Base-by-base conservation (phyloP, 1,140 invertebrate genomes). In the Drosophila erecta region DNA sequence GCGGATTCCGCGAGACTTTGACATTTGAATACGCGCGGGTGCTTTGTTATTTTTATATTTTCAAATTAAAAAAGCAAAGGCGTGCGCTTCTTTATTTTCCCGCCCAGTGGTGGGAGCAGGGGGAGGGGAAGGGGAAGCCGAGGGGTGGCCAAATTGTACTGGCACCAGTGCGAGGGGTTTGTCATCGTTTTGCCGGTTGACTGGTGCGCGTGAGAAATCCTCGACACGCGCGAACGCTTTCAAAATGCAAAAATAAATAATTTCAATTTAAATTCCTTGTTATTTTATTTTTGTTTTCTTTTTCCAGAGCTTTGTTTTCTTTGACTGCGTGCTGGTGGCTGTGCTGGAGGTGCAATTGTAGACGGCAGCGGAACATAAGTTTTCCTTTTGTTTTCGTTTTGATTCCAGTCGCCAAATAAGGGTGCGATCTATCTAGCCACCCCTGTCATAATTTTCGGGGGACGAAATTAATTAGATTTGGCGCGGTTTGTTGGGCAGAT, bases 211-310 rank as follows among this genome's bases (percentile, higher is more conserved):
- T 89, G 80, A 78, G 79, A 89, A 78, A 89, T 89, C 84, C 85
- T 89, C 84, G 84, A 89, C 84, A 89, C 84, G 84, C 84, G 84
- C 84, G 40, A 72, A 64, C 72, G 84, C 84, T 90, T 89, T 89
- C 65, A 75, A 89, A 89, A 89, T 89, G 84, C 84, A 89, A 89
- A 87, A 89, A 89, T 89, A 89, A 89, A 89, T 89, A 89, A 89
- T 89, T 89, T 89, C 84, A 89, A 89, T 89, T 89, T 89, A 89
- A 89, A 89, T 84, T 89, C 84, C 58, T 56, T 69, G 74, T 76
- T 77, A 38, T 76, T 76, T 51, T 77, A 70, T 69, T 69, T 69
- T 55, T 81, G 67, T 69, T 81, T 83, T 71, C 54, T 47, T 64
- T 71, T 59, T 38, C 30, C 35, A 46, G 46, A 57, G 51, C 44